Evolutionary conservation across 2,113 vertebrate genomes (phyloP).

Genomic region (Megalops atlanticus): DNA sequence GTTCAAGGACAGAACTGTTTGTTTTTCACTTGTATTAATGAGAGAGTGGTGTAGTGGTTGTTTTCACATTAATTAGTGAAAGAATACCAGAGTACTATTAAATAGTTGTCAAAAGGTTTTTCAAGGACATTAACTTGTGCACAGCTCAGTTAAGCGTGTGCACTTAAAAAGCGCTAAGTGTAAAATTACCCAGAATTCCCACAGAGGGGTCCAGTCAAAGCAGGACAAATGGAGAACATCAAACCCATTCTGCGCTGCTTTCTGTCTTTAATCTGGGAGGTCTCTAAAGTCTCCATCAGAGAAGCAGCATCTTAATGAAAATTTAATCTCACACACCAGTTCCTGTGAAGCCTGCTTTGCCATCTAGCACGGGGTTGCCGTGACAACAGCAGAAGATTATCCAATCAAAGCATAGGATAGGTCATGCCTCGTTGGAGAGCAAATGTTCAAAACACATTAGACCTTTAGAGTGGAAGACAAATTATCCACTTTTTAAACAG

Average conservation of each 20-base stretch:
- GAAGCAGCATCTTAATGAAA: slow-evolving; percentile 23
- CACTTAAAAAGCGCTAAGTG: neutral
- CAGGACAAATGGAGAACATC: neutral
- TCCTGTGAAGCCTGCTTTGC: neutral
- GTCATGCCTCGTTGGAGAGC: neutral
- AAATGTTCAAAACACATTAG: neutral
- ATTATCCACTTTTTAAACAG: neutral
- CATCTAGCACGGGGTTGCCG: neutral
- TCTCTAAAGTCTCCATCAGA: slow-evolving; percentile 1
- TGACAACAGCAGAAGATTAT: neutral
- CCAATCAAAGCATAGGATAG: neutral
- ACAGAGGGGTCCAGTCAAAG: neutral
- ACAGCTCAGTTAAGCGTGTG: neutral
- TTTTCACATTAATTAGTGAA: neutral
- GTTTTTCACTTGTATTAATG: neutral
- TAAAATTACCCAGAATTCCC: neutral
- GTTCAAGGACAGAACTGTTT: no score
- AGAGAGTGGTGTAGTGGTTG: neutral
- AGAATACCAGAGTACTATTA: neutral
- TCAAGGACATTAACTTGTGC: neutral
- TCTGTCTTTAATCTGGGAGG: slow-evolving; percentile 19
- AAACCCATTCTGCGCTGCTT: slow-evolving; percentile 3
- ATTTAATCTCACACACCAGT: neutral
- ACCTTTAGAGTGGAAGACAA: slow-evolving; percentile 5
- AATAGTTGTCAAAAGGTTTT: neutral